Evolutionary conservation across 2,888 invertebrate genomes (phyloP), one percentile per base, ranked within the genome.

Genomic region (Tenthredo scrophulariae): DNA sequence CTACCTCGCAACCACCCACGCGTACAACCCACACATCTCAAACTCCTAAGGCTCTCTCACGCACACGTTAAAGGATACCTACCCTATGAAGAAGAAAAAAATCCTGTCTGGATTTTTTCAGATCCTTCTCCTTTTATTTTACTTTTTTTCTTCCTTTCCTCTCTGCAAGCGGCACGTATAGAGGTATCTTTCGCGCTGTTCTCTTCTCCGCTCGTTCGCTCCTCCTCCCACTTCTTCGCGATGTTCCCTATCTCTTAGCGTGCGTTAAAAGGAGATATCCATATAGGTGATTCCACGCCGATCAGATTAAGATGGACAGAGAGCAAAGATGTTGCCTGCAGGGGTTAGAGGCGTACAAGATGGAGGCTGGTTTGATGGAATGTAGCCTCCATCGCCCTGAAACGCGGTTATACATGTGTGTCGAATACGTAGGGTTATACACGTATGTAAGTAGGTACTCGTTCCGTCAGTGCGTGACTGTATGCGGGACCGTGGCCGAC

Each of bases 351-450:
- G 85, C 84, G 54, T 46, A 89, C 91, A 91, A 93, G 92, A 92
- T 93, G 93, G 92, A 92, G 92, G 92, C 92, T 92, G 92, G 91
- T 92, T 93, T 93, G 93, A 93, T 93, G 92, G 93, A 93, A 93
- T 93, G 93, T 90, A 91, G 92, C 92, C 91, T 90, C 89, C 89
- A 89, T 90, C 89, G 88, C 62, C 80, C 40, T 29, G 58, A 80
- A 26, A 65, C 58, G 18, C 67, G 46, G 29, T 29, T 46, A n/a
- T 37, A 62, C 62, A 62, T 58, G 22, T 37, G 40, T 62, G 54
- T 26, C 15, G 26, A 18, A 33, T 33, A 29, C 29, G 18, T 77
- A 77, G 22, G 13, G 74, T 43, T 46, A n/a, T 2, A n/a, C 50
- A 46, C 15, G 50, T 77, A 50, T 29, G 26, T 74, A 43, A 40